These are phyloP conservation scores for Sciurus vulgaris DNA, from an alignment of 2,797 vertebrate species.

Conservation along the genomic window DNA sequence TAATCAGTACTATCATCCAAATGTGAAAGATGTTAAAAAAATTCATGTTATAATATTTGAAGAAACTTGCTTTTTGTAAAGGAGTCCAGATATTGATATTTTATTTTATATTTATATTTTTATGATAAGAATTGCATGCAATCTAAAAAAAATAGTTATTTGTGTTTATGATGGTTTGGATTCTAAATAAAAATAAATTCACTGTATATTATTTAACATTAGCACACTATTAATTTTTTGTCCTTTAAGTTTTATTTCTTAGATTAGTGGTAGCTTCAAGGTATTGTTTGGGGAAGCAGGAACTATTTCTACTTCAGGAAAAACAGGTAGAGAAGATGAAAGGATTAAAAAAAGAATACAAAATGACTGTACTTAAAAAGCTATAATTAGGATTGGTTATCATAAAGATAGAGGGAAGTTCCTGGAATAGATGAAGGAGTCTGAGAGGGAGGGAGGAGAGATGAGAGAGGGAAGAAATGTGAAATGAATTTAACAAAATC, in stretches of 20 bases:
- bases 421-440: no score
- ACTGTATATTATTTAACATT: background rate
- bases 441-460: no score
- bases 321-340: background rate
- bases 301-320: background rate
- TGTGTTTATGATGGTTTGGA: background rate
- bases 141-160: background rate
- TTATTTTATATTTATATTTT: slow-evolving; percentile 3
- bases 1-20: background rate
- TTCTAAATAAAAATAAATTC: slow-evolving; percentile 30
- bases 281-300: background rate
- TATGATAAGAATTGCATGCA: background rate
- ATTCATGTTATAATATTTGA: background rate
- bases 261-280: slow-evolving; percentile 10
- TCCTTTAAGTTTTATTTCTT: background rate
- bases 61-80: background rate
- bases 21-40: background rate
- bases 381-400: no score
- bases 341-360: background rate
- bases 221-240: background rate
- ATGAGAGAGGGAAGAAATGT: no score
- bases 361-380: no score
- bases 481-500: no score
- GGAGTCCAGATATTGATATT: background rate
- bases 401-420: no score